Conservation (phyloP, 92 coral and sea anemone species). For the Heliopora coerulea region DNA sequence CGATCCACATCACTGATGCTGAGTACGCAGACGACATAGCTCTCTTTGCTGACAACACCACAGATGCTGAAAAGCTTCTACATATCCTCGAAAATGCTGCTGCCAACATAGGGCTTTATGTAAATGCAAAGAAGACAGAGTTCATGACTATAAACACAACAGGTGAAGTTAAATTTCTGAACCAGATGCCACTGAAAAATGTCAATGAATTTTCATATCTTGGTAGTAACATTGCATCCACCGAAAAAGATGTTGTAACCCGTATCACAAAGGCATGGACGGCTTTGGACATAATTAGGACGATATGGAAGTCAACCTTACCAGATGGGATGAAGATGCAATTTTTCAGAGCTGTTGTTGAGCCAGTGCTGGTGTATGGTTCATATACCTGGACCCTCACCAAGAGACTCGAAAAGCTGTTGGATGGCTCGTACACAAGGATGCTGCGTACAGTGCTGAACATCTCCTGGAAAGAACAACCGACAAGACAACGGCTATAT, state of each 20-base stretch:
- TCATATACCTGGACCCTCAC: no score
- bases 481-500: no score
- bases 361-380: no score
- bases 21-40: constrained; percentile 55
- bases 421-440: no score
- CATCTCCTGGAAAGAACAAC: no score
- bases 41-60: constrained; percentile 21
- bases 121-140: constrained; percentile 38
- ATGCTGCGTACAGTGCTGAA: no score
- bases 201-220: neutral
- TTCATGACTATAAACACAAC: constrained; percentile 27
- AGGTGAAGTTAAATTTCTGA: neutral
- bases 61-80: constrained; percentile 33
- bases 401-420: no score
- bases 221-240: constrained; percentile 51
- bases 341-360: neutral
- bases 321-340: neutral
- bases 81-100: constrained; percentile 35
- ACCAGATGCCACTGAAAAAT: neutral
- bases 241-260: constrained; percentile 22
- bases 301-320: constrained; percentile 13
- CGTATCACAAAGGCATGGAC: constrained; percentile 8
- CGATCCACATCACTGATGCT: constrained; percentile 48
- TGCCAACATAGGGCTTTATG: constrained; percentile 22
- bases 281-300: constrained; percentile 25